Evolutionary conservation across 2,888 invertebrate species (phyloP), one percentile per base, ranked within the genome.

Genomic region (Conchocele bisecta): DNA sequence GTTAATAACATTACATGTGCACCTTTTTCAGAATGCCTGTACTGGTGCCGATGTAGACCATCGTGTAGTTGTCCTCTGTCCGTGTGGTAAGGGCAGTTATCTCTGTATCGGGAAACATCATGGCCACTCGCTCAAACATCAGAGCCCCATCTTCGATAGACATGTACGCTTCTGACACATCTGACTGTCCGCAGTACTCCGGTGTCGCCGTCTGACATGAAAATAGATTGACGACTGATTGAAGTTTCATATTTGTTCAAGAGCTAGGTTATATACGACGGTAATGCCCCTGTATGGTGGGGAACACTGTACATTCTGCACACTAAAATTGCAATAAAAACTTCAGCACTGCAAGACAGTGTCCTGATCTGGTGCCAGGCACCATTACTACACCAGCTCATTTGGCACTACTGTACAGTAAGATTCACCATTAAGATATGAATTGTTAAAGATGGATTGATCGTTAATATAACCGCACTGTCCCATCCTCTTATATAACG

Each of bases 1-100:
- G n/a, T n/a, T n/a, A n/a, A n/a, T n/a, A n/a, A n/a, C n/a, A n/a
- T n/a, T n/a, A n/a, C n/a, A n/a, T n/a, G n/a, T n/a, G 85, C 89
- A 95, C 96, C 94, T 98, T 99, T 92, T 97, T 97, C 65, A 99
- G 93, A 89, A 96, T 95, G 41, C 99, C 99, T 83, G 95, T 93
- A 65, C 94, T 93, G 15, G 98, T 98, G 41, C 98, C 99, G 75
- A 98, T 94, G 92, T 98, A 98, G 60, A 97, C 97, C 20, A 98
- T 98, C 92, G 96, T 97, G 87, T 97, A 96, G 75, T 97, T 96
- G 29, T 97, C 97, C 57, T 97, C 96, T 22, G 97, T 97, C 58
- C 97, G 96, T 5, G 76, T 58, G 9, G 97, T 96, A 37, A 99
- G 96, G 26, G 98, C 95, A 11, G 98, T 97, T 80, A 98, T 93